Evolutionary conservation across 1,140 invertebrate species (phyloP).

Genomic region (Sycophila sp.): DNA sequence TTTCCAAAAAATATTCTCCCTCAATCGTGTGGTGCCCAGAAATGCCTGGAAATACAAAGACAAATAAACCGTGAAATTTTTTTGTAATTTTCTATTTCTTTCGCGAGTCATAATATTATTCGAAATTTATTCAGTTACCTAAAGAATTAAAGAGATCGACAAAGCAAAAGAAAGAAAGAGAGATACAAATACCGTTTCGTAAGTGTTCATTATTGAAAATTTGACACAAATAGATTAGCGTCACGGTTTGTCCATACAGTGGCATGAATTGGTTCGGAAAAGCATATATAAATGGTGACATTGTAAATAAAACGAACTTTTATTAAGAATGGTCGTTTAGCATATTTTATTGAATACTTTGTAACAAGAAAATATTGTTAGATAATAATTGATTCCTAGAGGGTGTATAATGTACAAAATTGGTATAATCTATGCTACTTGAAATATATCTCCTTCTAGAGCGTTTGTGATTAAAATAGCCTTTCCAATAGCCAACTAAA

Average conservation of each 20-base stretch:
- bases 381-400: neutral
- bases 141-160: constrained; percentile 36
- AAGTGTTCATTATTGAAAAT: neutral
- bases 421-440: constrained; percentile 34
- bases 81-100: constrained; percentile 42
- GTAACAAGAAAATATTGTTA: constrained; percentile 32
- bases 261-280: constrained; percentile 28
- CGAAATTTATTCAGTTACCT: constrained; percentile 20
- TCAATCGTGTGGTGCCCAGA: constrained; percentile 59
- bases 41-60: constrained; percentile 68
- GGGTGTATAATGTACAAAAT: constrained; percentile 42
- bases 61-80: constrained; percentile 54
- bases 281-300: neutral
- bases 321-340: neutral
- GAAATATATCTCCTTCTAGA: constrained; percentile 70
- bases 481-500: constrained; percentile 80
- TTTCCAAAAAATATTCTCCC: constrained; percentile 66
- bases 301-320: neutral
- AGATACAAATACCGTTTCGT: constrained; percentile 48
- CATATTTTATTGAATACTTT: constrained; percentile 13
- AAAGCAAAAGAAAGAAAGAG: constrained; percentile 39
- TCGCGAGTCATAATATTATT: constrained; percentile 21
- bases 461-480: constrained; percentile 80
- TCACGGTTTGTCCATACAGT: constrained; percentile 40
- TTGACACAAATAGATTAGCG: constrained; percentile 20